phyloP scores from a whole-genome alignment of 2,113 vertebrate genomes.

The Phalacrocorax brasilianus region DNA sequence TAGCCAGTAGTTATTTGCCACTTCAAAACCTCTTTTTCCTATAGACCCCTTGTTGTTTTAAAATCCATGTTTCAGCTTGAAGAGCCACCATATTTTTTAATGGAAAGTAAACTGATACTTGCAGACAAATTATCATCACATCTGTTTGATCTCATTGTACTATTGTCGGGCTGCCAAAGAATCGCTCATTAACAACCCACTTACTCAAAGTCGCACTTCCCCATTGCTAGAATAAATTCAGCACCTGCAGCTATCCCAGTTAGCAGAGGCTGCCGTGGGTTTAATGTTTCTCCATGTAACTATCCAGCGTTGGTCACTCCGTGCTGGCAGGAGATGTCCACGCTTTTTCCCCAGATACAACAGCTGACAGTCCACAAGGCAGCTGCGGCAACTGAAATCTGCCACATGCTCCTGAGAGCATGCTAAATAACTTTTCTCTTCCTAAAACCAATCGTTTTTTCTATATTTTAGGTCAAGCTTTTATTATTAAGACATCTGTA shows the following conservation, averaged over 20 bases:
- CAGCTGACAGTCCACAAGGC: neutral
- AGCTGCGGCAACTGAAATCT: neutral
- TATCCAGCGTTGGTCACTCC: neutral
- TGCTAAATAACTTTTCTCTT: neutral
- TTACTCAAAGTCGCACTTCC: neutral
- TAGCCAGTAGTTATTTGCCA: slow-evolving; percentile 48
- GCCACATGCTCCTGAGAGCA: neutral
- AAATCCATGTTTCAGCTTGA: slow-evolving; percentile 47
- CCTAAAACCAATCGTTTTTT: neutral
- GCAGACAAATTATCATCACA: slow-evolving; percentile 42
- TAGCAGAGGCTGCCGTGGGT: neutral
- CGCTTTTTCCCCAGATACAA: neutral
- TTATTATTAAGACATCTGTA: neutral
- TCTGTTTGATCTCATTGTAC: slow-evolving; percentile 42
- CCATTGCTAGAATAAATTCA: neutral
- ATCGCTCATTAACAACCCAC: neutral
- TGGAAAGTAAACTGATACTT: slow-evolving; percentile 59
- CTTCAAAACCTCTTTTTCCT: slow-evolving; percentile 57
- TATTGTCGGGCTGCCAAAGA: slow-evolving; percentile 26
- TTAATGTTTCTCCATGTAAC: neutral
- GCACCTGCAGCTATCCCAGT: neutral
- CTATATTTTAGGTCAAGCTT: neutral
- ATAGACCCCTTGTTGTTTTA: slow-evolving; percentile 34
- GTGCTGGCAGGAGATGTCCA: neutral
- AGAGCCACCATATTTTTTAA: slow-evolving; percentile 51